Base-by-base conservation (phyloP, 2,888 invertebrate species). In the Drosophila nr. medialis region DNA sequence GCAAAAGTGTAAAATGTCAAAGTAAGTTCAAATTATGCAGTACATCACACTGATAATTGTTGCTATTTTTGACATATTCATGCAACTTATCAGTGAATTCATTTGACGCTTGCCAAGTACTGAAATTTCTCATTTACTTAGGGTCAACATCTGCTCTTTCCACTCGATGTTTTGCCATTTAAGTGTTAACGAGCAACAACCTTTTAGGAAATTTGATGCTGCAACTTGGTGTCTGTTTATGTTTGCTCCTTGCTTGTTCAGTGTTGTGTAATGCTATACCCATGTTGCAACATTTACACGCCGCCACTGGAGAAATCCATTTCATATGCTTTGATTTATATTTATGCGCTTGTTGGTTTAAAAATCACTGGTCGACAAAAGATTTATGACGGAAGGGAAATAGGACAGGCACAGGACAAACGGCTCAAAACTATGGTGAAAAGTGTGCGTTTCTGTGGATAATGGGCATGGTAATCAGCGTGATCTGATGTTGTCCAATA, bases 401-500 rank as follows among this genome's bases (percentile, higher is more conserved):
- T n/a, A 10, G 55, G 27, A 48, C 32, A 50, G 53, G 49, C 64
- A 55, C 32, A 60, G 60, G 64, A 72, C 64, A 71, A 29, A 42
- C 29, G 68, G 11, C 48, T 50, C 49, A 21, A 51, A 75, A 65
- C 68, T 77, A 70, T 77, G 61, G 70, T 61, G 53, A 38, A 61
- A 59, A 56, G 50, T 59, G 70, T 64, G 30, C 32, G 49, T 50
- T 11, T 32, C 62, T 68, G 36, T 65, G 56, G 60, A 63, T 76
- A 79, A 79, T 79, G 76, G 58, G 64, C 80, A 65, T 77, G 75
- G 55, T 87, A 77, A 85, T 77, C 66, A 75, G 86, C 87, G 73
- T 83, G 81, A 27, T 36, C 24, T 65, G 76, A 70, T 73, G 75
- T 24, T 45, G 45, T 45, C 45, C 45, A 45, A 45, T 24, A 45